These are phyloP conservation scores for Tyto alba DNA, from an alignment of 2,113 vertebrate genomes.

Conservation along the genomic window DNA sequence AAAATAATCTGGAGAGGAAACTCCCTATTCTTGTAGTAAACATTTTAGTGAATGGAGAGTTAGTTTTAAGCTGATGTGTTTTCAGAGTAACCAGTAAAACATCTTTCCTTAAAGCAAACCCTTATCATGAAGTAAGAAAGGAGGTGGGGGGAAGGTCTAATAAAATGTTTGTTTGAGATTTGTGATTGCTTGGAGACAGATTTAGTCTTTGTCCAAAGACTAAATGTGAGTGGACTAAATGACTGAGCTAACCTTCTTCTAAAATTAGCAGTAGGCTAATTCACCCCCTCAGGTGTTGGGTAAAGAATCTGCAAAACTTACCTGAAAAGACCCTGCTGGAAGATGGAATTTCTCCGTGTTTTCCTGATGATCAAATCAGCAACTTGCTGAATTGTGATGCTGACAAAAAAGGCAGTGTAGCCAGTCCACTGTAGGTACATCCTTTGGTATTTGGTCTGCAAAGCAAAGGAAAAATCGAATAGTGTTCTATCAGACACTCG, in stretches of 20 bases:
- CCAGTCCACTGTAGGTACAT: constrained; percentile 70
- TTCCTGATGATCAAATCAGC: constrained; percentile 82
- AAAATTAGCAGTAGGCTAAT: background rate
- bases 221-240: background rate
- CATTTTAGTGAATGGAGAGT: background rate
- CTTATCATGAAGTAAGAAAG: background rate
- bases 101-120: background rate
- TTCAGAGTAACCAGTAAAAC: background rate
- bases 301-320: background rate
- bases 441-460: constrained; percentile 74
- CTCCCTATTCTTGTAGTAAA: background rate
- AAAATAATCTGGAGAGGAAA: background rate
- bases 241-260: background rate
- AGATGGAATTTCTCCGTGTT: constrained; percentile 78
- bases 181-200: background rate
- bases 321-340: constrained; percentile 79
- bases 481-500: accelerated
- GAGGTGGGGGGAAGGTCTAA: background rate
- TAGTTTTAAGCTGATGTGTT: background rate
- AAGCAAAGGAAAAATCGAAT: background rate
- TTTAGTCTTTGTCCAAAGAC: background rate
- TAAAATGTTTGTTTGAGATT: background rate
- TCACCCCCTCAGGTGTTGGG: accelerated
- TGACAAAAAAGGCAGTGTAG: constrained; percentile 80
- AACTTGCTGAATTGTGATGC: constrained; percentile 78